Evolutionary conservation across 2,797 vertebrate genomes (phyloP).

Genomic region (Trematomus bernacchii): DNA sequence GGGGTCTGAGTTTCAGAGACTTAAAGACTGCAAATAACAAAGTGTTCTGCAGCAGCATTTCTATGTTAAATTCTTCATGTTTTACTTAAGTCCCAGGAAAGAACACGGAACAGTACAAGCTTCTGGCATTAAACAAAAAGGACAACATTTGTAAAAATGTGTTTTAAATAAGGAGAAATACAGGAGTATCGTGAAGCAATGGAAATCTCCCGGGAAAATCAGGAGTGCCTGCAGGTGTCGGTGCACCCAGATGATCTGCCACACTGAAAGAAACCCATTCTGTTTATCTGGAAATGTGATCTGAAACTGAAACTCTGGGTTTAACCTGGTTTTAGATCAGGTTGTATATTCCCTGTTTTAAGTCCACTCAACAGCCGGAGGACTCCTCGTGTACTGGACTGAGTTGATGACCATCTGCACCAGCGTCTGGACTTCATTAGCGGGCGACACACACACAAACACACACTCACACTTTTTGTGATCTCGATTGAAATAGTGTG

Average conservation of each 20-base stretch:
- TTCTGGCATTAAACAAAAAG: too few relatives aligned
- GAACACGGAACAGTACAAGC: too few relatives aligned
- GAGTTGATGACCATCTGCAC: slow-evolving; percentile 66
- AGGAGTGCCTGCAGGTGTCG: not conserved
- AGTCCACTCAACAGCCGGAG: slow-evolving; percentile 34
- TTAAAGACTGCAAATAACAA: too few relatives aligned
- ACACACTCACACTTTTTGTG: slow-evolving; percentile 12
- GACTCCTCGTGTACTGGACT: slow-evolving; percentile 53
- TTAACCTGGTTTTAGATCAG: not conserved
- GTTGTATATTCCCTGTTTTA: not conserved
- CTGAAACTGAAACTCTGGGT: not conserved
- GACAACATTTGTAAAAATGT: too few relatives aligned
- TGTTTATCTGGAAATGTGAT: not conserved
- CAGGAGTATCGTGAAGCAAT: too few relatives aligned
- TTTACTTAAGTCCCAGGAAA: too few relatives aligned
- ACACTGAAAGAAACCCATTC: not conserved
- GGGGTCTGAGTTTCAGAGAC: too few relatives aligned
- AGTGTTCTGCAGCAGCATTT: too few relatives aligned
- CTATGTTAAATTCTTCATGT: too few relatives aligned
- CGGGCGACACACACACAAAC: slow-evolving; percentile 20
- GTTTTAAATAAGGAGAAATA: too few relatives aligned
- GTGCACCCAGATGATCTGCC: slow-evolving; percentile 10
- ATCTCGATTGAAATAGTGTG: not conserved
- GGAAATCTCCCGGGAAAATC: too few relatives aligned
- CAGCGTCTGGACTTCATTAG: slow-evolving; percentile 70